These are phyloP conservation scores for Acomys russatus DNA, from an alignment of 2,797 vertebrate genomes.

Conservation along the genomic window DNA sequence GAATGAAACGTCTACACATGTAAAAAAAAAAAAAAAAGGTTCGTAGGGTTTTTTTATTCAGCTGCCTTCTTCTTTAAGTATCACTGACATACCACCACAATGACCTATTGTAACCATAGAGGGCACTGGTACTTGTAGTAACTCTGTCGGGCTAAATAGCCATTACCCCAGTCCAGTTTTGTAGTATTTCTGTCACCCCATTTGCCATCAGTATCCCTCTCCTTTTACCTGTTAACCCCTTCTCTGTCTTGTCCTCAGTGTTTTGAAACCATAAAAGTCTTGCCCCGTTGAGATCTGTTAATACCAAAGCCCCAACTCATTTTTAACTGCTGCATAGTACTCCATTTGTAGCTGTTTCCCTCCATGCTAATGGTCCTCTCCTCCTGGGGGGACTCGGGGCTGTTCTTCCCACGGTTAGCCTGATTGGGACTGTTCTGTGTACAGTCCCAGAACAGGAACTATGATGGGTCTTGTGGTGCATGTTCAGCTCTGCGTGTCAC, in stretches of 20 bases:
- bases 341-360: background rate
- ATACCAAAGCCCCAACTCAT: background rate
- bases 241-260: background rate
- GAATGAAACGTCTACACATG: too few relatives aligned
- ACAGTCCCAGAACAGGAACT: background rate
- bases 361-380: background rate
- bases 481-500: background rate
- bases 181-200: background rate
- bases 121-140: background rate
- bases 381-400: background rate
- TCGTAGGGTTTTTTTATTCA: background rate
- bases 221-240: background rate
- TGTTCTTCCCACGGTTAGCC: background rate
- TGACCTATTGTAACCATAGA: background rate
- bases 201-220: background rate
- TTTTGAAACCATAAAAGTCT: background rate
- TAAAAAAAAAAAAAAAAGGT: background rate
- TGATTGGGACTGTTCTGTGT: background rate
- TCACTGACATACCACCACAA: conserved; percentile 1
- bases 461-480: background rate
- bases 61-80: background rate
- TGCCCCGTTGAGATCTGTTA: background rate
- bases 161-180: background rate
- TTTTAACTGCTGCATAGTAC: background rate
- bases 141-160: background rate